Conservation (phyloP, 2,888 invertebrate genomes). For the Apocheima hispidaria region DNA sequence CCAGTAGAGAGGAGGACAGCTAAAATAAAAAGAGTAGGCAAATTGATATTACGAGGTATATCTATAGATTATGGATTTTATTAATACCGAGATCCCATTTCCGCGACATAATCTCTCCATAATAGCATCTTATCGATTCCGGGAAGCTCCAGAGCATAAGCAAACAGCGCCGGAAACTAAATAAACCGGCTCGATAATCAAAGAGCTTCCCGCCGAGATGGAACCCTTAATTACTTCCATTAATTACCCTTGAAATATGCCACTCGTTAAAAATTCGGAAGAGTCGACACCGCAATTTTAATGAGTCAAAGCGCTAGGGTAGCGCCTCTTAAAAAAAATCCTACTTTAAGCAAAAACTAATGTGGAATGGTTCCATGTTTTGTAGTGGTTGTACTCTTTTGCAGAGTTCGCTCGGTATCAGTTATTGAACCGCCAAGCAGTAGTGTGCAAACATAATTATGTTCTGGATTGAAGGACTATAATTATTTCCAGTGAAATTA, state of each 20-base stretch:
- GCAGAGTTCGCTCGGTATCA: too few species aligned
- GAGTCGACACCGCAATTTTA: slow-evolving; percentile 10
- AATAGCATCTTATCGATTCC: slow-evolving; percentile 25
- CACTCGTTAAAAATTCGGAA: slow-evolving; percentile 27
- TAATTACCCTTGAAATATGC: slow-evolving; percentile 32
- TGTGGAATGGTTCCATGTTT: too few species aligned
- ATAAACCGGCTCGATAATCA: slow-evolving; percentile 34
- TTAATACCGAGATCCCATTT: slow-evolving; percentile 6
- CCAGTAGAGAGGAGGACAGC: too few species aligned
- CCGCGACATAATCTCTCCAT: slow-evolving; percentile 16
- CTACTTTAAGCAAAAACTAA: too few species aligned
- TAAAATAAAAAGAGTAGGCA: background rate
- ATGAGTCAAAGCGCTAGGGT: slow-evolving; percentile 2
- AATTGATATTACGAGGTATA: background rate
- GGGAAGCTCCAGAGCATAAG: slow-evolving; percentile 20
- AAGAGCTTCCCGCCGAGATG: slow-evolving; percentile 26
- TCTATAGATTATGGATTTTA: background rate
- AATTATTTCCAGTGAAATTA: too few species aligned
- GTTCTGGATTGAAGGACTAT: too few species aligned
- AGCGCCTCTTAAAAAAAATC: background rate
- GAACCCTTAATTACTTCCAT: slow-evolving; percentile 34
- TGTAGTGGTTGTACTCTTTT: too few species aligned
- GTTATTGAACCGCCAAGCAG: too few species aligned
- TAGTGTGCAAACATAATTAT: too few species aligned
- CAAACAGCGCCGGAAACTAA: slow-evolving; percentile 28